Evolutionary conservation across 2,888 invertebrate genomes (phyloP).

Genomic region (Hoplodrina ambigua): DNA sequence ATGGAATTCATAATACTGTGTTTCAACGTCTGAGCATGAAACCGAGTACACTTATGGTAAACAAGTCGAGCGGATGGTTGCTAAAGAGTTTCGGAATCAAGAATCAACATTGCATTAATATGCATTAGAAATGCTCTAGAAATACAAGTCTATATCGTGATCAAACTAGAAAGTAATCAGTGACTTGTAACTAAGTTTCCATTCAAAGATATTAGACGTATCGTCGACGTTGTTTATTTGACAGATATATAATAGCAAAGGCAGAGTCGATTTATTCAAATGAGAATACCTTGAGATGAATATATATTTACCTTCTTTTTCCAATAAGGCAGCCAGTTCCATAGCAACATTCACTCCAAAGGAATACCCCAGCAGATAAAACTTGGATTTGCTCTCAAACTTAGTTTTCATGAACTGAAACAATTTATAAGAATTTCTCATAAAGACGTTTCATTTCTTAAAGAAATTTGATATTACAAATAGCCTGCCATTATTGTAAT

Average conservation of each 20-base stretch:
- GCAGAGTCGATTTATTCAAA: not conserved
- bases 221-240: conserved; percentile 12
- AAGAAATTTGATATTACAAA: conserved; percentile 52
- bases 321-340: conserved; percentile 75
- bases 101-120: conserved; percentile 46
- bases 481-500: conserved; percentile 53
- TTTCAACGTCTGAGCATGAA: conserved; percentile 41
- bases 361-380: conserved; percentile 74
- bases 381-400: conserved; percentile 66
- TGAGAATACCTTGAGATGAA: not conserved
- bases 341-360: conserved; percentile 78
- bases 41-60: conserved; percentile 41
- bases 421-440: conserved; percentile 43
- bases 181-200: conserved; percentile 18
- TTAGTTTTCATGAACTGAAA: conserved; percentile 68
- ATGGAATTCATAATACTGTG: conserved; percentile 45
- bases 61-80: conserved; percentile 40
- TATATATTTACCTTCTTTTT: conserved; percentile 71
- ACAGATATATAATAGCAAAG: not conserved
- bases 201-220: conserved; percentile 1
- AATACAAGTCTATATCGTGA: conserved; percentile 19
- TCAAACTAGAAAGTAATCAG: conserved; percentile 23
- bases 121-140: conserved; percentile 29
- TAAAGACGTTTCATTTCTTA: conserved; percentile 46
- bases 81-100: conserved; percentile 42